phyloP scores from a whole-genome alignment of 2,888 invertebrate genomes.

The Creontiades dilutus region DNA sequence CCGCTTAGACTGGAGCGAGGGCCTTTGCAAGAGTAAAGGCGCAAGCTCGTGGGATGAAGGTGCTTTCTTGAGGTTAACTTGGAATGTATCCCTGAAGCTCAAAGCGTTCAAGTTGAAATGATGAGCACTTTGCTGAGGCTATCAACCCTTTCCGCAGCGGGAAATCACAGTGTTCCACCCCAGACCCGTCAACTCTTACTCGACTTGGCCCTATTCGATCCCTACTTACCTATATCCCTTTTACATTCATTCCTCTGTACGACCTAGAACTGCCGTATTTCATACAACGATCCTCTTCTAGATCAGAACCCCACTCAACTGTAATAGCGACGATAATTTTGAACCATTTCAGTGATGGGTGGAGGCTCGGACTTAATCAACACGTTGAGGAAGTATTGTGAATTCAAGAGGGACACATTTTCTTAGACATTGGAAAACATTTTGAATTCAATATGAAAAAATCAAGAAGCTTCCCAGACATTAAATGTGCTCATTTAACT shows the following conservation, averaged over 20 bases:
- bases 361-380: too few species aligned
- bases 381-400: too few species aligned
- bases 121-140: slow-evolving; percentile 44
- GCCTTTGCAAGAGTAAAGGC: slow-evolving; percentile 14
- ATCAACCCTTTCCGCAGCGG: slow-evolving; percentile 36
- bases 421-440: too few species aligned
- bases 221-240: slow-evolving; percentile 8
- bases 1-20: slow-evolving; percentile 25
- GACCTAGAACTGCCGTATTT: not conserved
- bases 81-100: slow-evolving; percentile 24
- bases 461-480: too few species aligned
- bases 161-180: slow-evolving; percentile 48
- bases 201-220: not conserved
- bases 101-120: slow-evolving; percentile 48
- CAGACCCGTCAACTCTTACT: slow-evolving; percentile 19
- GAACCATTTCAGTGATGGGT: too few species aligned
- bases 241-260: not conserved
- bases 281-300: not conserved
- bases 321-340: too few species aligned
- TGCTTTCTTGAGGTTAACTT: slow-evolving; percentile 48
- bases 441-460: too few species aligned
- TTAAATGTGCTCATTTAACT: too few species aligned
- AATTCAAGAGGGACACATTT: too few species aligned
- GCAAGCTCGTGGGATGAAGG: slow-evolving; percentile 39
- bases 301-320: too few species aligned